phyloP scores from a whole-genome alignment of 2,113 vertebrate species.

The Speoplatyrhinus poulsoni region DNA sequence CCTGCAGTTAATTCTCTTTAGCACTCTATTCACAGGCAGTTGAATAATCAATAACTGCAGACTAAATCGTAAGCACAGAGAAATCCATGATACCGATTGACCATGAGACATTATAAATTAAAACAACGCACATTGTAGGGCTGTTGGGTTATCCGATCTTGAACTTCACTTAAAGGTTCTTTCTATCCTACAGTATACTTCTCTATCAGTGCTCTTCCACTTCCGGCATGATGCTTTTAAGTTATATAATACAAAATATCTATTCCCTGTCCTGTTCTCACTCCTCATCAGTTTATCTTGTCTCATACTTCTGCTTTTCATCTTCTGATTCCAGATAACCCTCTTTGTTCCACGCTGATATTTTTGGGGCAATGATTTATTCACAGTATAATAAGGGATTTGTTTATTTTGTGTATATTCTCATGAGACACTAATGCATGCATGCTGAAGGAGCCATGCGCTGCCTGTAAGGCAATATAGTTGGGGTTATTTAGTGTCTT shows the following conservation, averaged over 20 bases:
- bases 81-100: conserved; percentile 33
- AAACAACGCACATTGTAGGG: neutral
- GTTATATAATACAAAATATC: too few species aligned
- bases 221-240: neutral
- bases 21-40: conserved; percentile 9
- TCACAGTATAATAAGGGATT: conserved; percentile 11
- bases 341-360: neutral
- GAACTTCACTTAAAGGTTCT: neutral
- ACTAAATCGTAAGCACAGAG: neutral
- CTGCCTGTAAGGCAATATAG: neutral
- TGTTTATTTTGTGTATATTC: conserved; percentile 11
- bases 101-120: conserved; percentile 1
- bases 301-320: too few species aligned
- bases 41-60: conserved; percentile 18
- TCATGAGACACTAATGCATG: neutral
- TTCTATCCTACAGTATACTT: neutral
- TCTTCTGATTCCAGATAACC: neutral
- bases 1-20: conserved; percentile 16
- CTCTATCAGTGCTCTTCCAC: neutral
- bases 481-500: neutral
- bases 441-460: neutral
- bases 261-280: neutral
- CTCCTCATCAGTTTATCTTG: too few species aligned
- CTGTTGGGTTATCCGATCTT: neutral
- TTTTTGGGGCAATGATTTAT: neutral